Evolutionary conservation across 2,113 vertebrate species (phyloP).

Genomic region (Asarcornis scutulata): DNA sequence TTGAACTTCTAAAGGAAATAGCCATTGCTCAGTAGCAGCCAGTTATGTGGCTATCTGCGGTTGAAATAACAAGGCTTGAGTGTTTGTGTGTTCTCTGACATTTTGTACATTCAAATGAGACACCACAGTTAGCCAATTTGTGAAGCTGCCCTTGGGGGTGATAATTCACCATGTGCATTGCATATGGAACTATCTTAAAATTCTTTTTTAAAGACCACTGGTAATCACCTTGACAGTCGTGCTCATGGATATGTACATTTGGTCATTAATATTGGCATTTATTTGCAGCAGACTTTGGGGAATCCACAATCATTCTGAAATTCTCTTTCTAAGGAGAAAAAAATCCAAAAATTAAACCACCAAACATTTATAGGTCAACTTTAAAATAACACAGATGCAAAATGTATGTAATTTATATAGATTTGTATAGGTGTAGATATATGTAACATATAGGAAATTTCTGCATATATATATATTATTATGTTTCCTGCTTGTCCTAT

Average conservation of each 20-base stretch:
- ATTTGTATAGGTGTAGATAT: background rate
- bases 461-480: background rate
- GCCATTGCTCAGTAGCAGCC: background rate
- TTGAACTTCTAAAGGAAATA: background rate
- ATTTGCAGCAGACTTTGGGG: background rate
- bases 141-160: background rate
- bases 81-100: background rate
- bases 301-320: background rate
- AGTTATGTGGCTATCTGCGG: background rate
- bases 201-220: background rate
- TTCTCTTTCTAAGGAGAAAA: background rate
- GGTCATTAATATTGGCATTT: background rate
- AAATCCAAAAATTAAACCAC: background rate
- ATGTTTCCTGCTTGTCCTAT: background rate
- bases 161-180: background rate
- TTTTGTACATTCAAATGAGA: background rate
- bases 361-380: background rate
- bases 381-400: background rate
- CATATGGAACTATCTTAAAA: background rate
- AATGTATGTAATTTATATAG: background rate
- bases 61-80: background rate
- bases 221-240: background rate
- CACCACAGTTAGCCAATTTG: background rate
- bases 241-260: fast-evolving
- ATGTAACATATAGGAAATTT: background rate